These are phyloP conservation scores for Mohoua ochrocephala DNA, from an alignment of 2,113 vertebrate species.

Conservation along the genomic window DNA sequence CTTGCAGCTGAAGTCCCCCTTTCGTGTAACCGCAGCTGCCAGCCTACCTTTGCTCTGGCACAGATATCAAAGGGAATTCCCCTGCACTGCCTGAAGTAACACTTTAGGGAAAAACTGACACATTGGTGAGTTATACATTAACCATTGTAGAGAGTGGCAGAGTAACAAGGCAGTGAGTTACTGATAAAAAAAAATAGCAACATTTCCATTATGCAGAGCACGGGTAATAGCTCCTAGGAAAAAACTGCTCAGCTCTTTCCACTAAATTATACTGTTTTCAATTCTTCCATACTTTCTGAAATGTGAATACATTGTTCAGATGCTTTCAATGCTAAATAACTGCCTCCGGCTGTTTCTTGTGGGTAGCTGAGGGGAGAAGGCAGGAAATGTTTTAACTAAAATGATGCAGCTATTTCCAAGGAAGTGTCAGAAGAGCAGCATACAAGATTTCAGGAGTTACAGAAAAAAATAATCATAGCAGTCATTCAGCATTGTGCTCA, in stretches of 20 bases:
- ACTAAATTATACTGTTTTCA: not conserved
- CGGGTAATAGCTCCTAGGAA: not conserved
- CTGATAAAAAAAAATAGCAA: not conserved
- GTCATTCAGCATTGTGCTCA: not conserved
- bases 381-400: not conserved
- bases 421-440: not conserved
- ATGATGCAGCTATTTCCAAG: not conserved
- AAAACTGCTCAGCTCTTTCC: not conserved
- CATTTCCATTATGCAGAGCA: not conserved
- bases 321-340: not conserved
- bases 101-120: conserved; percentile 6
- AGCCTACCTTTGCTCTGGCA: not conserved
- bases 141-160: not conserved
- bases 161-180: not conserved
- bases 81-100: not conserved
- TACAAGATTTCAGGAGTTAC: not conserved
- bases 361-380: not conserved
- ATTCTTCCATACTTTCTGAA: not conserved
- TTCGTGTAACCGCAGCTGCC: not conserved
- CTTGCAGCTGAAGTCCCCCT: not conserved
- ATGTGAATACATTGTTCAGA: not conserved
- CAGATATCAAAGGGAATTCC: not conserved
- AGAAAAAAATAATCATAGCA: not conserved
- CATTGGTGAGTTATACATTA: not conserved
- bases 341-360: not conserved